phyloP scores from a whole-genome alignment of 2,888 invertebrate species.

The Apotomis turbidana region DNA sequence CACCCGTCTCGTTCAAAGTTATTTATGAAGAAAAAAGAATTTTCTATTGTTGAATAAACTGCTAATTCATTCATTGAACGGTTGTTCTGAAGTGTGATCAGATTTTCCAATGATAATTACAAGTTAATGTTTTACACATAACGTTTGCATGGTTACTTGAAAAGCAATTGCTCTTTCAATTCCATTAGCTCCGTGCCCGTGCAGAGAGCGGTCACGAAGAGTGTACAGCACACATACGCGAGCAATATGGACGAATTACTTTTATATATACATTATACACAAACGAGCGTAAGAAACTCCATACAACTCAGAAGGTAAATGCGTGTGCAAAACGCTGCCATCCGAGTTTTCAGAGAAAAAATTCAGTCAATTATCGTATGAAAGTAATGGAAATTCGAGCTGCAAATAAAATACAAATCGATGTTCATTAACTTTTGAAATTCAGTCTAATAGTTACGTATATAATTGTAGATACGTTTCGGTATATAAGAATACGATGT shows the following conservation, averaged over 20 bases:
- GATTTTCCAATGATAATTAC: constrained; percentile 11
- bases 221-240: constrained; percentile 18
- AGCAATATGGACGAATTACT: constrained; percentile 21
- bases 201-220: constrained; percentile 17
- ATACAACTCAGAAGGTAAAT: constrained; percentile 5
- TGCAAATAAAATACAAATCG: constrained; percentile 5
- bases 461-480: constrained; percentile 33
- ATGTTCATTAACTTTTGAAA: constrained; percentile 9
- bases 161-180: constrained; percentile 32
- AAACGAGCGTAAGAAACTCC: constrained; percentile 2
- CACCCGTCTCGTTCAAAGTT: constrained; percentile 18
- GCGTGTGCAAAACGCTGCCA: neutral
- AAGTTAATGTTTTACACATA: constrained; percentile 19
- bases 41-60: constrained; percentile 22
- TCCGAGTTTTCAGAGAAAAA: constrained; percentile 18
- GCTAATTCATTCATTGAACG: constrained; percentile 22
- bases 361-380: constrained; percentile 10
- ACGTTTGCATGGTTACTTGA: constrained; percentile 14
- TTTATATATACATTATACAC: constrained; percentile 1
- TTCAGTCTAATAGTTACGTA: constrained; percentile 17
- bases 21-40: constrained; percentile 24
- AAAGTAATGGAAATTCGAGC: neutral
- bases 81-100: neutral
- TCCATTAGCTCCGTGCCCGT: constrained; percentile 23
- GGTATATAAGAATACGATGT: constrained; percentile 41